Evolutionary conservation across 2,888 invertebrate genomes (phyloP).

Genomic region (Eristalis intricaria): DNA sequence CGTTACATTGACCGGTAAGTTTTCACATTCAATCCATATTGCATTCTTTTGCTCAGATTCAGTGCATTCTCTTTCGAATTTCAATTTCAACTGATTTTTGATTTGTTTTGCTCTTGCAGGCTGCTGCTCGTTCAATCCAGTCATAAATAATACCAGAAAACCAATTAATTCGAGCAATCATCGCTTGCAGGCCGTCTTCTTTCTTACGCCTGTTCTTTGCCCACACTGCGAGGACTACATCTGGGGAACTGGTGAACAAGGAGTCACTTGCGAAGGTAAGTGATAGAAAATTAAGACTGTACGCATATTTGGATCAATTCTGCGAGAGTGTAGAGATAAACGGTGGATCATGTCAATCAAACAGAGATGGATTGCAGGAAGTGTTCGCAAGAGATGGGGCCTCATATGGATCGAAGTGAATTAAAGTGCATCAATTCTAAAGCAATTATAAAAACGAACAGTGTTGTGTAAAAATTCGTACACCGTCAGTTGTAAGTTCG

Average conservation of each 20-base stretch:
- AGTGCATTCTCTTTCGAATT: too few species aligned
- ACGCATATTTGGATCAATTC: background rate
- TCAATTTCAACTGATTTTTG: too few species aligned
- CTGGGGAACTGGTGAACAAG: conserved; percentile 58
- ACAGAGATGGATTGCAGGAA: too few species aligned
- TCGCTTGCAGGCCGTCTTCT: conserved; percentile 28
- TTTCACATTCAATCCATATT: background rate
- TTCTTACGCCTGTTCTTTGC: conserved; percentile 42
- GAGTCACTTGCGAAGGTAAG: conserved; percentile 51
- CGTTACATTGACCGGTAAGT: conserved; percentile 49
- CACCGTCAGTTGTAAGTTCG: too few species aligned
- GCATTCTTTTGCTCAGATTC: too few species aligned
- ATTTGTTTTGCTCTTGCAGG: conserved; percentile 9
- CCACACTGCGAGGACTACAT: conserved; percentile 56
- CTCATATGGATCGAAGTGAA: too few species aligned
- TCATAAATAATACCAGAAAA: conserved; percentile 25
- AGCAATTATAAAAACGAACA: too few species aligned
- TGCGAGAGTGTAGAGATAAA: background rate
- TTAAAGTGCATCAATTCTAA: too few species aligned
- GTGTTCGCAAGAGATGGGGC: too few species aligned
- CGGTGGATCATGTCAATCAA: too few species aligned
- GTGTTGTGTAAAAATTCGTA: too few species aligned
- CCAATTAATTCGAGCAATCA: conserved; percentile 25
- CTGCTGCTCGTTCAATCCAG: conserved; percentile 53
- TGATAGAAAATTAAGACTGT: background rate